phyloP scores from a whole-genome alignment of 2,888 invertebrate genomes.

The Diaphora mendica region DNA sequence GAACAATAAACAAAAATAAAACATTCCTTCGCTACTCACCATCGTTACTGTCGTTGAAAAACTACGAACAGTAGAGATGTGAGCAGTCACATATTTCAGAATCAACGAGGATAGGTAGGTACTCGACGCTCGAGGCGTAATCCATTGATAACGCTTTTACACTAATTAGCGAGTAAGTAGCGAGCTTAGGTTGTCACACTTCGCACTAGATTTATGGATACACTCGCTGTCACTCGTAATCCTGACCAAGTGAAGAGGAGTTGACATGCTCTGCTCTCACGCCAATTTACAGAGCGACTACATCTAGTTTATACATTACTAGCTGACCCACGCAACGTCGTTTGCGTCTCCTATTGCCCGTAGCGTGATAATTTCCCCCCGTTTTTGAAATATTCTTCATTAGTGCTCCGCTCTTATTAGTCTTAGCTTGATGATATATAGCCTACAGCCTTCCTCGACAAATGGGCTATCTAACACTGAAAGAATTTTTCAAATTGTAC shows the following conservation, averaged over 20 bases:
- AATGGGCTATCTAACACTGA: no score
- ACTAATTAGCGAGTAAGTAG: conserved; percentile 76
- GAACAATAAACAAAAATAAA: background rate
- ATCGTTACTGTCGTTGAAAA: conserved; percentile 27
- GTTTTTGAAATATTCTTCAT: no score
- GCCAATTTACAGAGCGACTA: conserved; percentile 10
- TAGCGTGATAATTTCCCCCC: no score
- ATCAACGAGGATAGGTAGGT: conserved; percentile 34
- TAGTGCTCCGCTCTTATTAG: no score
- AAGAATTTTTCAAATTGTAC: no score
- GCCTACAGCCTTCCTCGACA: no score
- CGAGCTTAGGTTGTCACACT: conserved; percentile 73
- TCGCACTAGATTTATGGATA: conserved; percentile 73
- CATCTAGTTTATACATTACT: no score
- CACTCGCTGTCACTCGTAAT: conserved; percentile 65
- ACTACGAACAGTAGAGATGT: conserved; percentile 43
- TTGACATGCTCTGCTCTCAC: conserved; percentile 33
- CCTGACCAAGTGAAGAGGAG: conserved; percentile 57
- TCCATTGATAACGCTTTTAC: conserved; percentile 74
- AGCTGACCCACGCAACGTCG: no score
- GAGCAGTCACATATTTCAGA: conserved; percentile 45
- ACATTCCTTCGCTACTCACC: background rate
- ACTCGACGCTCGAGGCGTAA: conserved; percentile 50
- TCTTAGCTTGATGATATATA: no score
- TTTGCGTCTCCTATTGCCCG: no score